Conservation (phyloP, 1,140 invertebrate genomes). For the Batillaria attramentaria region DNA sequence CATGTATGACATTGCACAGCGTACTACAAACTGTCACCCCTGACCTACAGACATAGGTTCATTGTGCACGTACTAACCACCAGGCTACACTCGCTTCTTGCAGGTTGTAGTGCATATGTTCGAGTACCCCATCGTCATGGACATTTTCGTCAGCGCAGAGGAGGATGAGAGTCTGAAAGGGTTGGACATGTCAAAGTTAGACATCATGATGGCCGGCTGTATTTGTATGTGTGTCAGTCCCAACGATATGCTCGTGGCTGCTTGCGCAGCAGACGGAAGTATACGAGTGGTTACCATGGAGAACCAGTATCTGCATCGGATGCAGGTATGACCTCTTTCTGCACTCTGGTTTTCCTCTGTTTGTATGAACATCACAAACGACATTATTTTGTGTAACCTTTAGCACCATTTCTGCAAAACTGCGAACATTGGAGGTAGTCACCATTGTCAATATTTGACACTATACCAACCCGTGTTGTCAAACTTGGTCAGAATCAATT, state of each 20-base stretch:
- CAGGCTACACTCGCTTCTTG: too few species aligned
- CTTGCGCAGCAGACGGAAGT: conserved; percentile 49
- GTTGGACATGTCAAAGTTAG: conserved; percentile 36
- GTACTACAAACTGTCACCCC: too few species aligned
- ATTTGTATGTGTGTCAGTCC: conserved; percentile 48
- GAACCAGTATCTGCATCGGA: conserved; percentile 45
- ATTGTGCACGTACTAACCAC: not conserved
- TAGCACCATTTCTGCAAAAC: too few species aligned
- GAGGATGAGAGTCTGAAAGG: conserved; percentile 7
- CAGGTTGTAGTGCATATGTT: conserved; percentile 56
- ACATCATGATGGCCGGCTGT: conserved; percentile 53
- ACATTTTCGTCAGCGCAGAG: conserved; percentile 27
- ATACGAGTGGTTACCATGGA: conserved; percentile 51
- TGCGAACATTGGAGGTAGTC: too few species aligned
- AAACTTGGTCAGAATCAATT: too few species aligned
- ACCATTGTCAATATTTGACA: too few species aligned
- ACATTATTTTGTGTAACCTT: too few species aligned
- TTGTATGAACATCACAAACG: too few species aligned
- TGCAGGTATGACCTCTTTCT: too few species aligned
- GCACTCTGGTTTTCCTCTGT: too few species aligned
- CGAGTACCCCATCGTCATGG: conserved; percentile 53
- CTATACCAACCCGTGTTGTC: too few species aligned
- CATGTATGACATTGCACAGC: too few species aligned
- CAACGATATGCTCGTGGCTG: conserved; percentile 47
- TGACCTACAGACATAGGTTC: not conserved